phyloP scores from a whole-genome alignment of 2,888 invertebrate genomes.

The Schizaphis graminum region DNA sequence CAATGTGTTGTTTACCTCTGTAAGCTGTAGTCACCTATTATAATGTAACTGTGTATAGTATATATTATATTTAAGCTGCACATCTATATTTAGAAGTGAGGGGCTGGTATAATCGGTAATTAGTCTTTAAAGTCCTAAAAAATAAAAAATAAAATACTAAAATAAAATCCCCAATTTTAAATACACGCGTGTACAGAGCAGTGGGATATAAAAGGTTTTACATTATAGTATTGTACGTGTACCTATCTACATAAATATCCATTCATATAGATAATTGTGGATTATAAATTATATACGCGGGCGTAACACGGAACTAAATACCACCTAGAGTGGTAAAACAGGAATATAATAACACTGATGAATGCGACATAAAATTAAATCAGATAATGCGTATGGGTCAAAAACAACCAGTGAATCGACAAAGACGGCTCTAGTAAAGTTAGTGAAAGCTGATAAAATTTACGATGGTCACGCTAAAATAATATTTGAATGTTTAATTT shows the following conservation, averaged over 20 bases:
- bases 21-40: not conserved
- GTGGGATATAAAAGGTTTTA: conserved; percentile 26
- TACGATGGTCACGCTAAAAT: not conserved
- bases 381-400: not conserved
- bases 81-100: not conserved
- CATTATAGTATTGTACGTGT: not conserved
- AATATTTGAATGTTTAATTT: not conserved
- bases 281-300: not conserved
- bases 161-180: not conserved
- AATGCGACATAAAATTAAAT: not conserved
- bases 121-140: not conserved
- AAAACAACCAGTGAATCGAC: not conserved
- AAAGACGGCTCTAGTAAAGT: not conserved
- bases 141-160: not conserved
- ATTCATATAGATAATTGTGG: not conserved
- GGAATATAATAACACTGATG: not conserved
- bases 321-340: not conserved
- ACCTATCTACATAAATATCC: not conserved
- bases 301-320: not conserved
- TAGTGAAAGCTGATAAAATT: not conserved
- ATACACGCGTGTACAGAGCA: not conserved
- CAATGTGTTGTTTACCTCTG: not conserved
- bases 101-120: not conserved
- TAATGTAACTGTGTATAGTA: not conserved
- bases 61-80: not conserved